Conservation (phyloP, 1,140 invertebrate species). For the Hyles vespertilio region DNA sequence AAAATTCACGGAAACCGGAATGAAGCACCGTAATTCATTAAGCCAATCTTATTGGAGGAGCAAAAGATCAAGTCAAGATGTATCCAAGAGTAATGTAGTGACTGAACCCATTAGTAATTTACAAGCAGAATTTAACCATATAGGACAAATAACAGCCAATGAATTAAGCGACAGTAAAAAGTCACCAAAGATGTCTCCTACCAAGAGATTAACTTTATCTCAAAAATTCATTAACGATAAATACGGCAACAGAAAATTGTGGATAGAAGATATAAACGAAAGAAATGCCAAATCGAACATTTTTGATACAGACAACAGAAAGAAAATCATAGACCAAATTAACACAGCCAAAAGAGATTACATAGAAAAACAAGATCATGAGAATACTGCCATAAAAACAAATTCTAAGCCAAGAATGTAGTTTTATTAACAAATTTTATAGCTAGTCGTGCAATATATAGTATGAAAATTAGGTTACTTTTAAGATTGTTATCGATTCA, state of each 20-base stretch:
- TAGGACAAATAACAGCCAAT: slow-evolving; percentile 49
- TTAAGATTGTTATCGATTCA: slow-evolving; percentile 41
- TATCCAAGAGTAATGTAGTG: slow-evolving; percentile 36
- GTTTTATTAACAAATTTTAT: slow-evolving; percentile 22
- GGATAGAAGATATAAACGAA: slow-evolving; percentile 57
- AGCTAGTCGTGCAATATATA: slow-evolving; percentile 40
- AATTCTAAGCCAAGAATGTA: slow-evolving; percentile 31
- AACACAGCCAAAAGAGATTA: slow-evolving; percentile 54
- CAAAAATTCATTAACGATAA: slow-evolving; percentile 76
- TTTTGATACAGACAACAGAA: slow-evolving; percentile 53
- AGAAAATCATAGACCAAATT: slow-evolving; percentile 56
- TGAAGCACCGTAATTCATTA: slow-evolving; percentile 57
- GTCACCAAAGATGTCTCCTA: slow-evolving; percentile 47
- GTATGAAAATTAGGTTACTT: slow-evolving; percentile 43
- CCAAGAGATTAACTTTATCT: slow-evolving; percentile 64
- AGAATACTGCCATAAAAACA: slow-evolving; percentile 29
- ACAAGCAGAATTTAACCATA: slow-evolving; percentile 46
- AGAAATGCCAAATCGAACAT: slow-evolving; percentile 43
- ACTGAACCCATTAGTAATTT: slow-evolving; percentile 43
- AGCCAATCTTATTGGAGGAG: slow-evolving; percentile 72
- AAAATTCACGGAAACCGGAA: slow-evolving; percentile 40
- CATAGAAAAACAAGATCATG: slow-evolving; percentile 42
- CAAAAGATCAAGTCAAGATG: slow-evolving; percentile 58
- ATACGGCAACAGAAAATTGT: slow-evolving; percentile 71
- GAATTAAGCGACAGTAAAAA: slow-evolving; percentile 50